Base-by-base conservation (phyloP, 2,113 vertebrate species). In the Rhadina sibilatrix region DNA sequence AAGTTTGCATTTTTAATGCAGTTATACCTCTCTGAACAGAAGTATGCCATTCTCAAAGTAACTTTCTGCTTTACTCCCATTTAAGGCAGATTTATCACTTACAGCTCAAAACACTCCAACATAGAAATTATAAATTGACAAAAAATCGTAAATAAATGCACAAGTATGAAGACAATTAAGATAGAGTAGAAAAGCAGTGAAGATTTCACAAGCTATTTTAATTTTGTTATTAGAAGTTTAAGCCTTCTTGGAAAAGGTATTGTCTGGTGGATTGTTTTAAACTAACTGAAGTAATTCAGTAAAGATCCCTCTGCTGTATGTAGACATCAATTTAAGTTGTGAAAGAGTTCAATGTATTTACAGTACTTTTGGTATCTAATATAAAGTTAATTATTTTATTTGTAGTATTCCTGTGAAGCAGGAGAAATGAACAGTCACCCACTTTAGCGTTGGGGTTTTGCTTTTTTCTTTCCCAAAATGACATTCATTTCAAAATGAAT, bases 401-500 rank as follows among this genome's bases (percentile, higher is more conserved):
- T 6, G 0, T 8, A 59, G 31, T 4, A 68, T 40, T 46, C 9
- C 2, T 47, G 6, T 57, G 25, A 77, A 63, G 37, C 5, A 56
- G 16, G 31, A 38, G 38, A 57, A 52, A 31, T 9, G 2, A 27
- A 44, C 5, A 63, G 18, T n/a, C 4, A 22, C 18, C 33, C 37
- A 7, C 21, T 49, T 12, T 63, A 35, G 6, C 35, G 24, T 7
- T 47, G 40, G 5, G 11, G 21, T 15, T 63, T 70, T 40, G 11
- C 24, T 47, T 47, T 18, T 18, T 18, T 7, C 1, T 46, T 53
- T 63, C n/a, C 9, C 16, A 35, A 63, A 63, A 56, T 40, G 16
- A 40, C 49, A 40, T 0, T 0, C 40, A 40, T 40, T 40, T 40
- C 40, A 40, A 40, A 40, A 40, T 40, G 9, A 61, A 40, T 15